Conservation (phyloP, 1,140 invertebrate genomes). For the Bombus polaris region DNA sequence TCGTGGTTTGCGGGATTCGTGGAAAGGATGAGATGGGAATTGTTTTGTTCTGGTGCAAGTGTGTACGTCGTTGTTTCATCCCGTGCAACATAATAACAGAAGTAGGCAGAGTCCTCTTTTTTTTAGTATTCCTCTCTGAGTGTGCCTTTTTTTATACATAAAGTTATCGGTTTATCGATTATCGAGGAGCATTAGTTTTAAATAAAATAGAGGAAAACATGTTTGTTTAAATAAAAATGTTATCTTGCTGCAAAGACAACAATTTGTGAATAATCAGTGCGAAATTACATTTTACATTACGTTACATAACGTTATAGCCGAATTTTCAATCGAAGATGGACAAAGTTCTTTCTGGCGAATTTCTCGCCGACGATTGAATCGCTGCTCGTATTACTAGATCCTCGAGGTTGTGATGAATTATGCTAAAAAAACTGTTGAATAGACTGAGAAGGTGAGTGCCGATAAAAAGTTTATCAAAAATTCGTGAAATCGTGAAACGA, state of each 20-base stretch:
- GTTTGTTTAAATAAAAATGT: background rate
- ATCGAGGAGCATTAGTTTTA: background rate
- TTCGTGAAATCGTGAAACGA: background rate
- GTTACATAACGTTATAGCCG: too few relatives aligned
- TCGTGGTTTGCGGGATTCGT: background rate
- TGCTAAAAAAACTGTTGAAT: slow-evolving; percentile 8
- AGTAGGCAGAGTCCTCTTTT: background rate
- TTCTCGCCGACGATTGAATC: background rate
- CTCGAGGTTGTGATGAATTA: slow-evolving; percentile 22
- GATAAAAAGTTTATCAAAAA: background rate
- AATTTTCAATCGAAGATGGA: background rate
- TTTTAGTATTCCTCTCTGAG: background rate
- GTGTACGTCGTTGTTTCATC: background rate
- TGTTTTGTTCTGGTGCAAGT: background rate
- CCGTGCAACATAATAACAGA: background rate
- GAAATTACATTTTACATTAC: too few relatives aligned
- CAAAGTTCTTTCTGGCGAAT: background rate
- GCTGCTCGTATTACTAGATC: background rate
- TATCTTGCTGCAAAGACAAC: too few relatives aligned
- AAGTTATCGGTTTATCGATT: background rate
- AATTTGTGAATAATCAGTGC: too few relatives aligned
- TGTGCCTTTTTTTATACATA: background rate
- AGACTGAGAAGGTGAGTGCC: slow-evolving; percentile 25
- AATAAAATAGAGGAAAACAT: background rate
- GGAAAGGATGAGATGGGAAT: background rate